These are phyloP conservation scores for Drosophila macrospina DNA, from an alignment of 2,888 invertebrate species.

Conservation along the genomic window DNA sequence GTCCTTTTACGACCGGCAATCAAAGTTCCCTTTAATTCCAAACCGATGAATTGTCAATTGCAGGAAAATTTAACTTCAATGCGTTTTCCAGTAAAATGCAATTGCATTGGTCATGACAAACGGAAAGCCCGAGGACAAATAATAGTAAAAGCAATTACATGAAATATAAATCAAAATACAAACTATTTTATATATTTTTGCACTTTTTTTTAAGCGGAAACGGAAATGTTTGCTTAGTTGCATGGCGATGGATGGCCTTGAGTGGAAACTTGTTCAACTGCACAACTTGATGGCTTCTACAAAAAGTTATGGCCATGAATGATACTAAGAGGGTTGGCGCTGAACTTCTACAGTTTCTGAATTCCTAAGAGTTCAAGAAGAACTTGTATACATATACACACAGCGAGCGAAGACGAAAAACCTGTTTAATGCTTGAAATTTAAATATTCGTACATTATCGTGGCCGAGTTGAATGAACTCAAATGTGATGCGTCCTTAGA, in stretches of 20 bases:
- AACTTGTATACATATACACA: background rate
- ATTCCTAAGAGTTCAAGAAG: background rate
- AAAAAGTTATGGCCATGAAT: conserved; percentile 21
- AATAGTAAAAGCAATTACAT: background rate
- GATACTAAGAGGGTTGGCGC: too few relatives aligned
- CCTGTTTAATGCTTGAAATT: background rate
- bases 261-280: conserved; percentile 1
- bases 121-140: conserved; percentile 36
- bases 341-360: background rate
- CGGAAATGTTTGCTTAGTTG: conserved; percentile 57
- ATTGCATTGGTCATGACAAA: conserved; percentile 15
- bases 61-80: conserved; percentile 7
- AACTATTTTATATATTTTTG: conserved; percentile 8
- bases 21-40: conserved; percentile 35
- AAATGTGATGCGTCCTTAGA: conserved; percentile 9
- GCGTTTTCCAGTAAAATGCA: background rate
- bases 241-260: conserved; percentile 26
- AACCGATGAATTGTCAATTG: background rate
- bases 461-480: conserved; percentile 39
- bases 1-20: conserved; percentile 28
- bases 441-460: background rate
- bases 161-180: conserved; percentile 29
- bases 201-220: conserved; percentile 28
- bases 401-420: background rate
- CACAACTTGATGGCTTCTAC: conserved; percentile 15